Evolutionary conservation across 1,140 invertebrate species (phyloP).

Genomic region (Planococcus citri): DNA sequence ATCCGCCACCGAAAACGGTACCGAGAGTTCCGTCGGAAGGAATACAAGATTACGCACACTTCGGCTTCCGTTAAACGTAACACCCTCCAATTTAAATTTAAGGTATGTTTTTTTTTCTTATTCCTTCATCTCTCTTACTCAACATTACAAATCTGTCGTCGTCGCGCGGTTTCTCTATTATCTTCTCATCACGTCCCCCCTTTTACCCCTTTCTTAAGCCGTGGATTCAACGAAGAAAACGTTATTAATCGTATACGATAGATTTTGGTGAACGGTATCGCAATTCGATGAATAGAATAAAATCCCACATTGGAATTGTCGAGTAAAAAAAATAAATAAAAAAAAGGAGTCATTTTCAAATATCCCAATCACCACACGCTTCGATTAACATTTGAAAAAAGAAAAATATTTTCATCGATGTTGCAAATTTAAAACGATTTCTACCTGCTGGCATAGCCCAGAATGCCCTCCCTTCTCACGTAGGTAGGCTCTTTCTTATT

Average conservation of each 20-base stretch:
- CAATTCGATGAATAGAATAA: no score
- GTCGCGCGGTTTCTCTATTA: not conserved
- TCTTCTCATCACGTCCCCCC: not conserved
- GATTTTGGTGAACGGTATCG: no score
- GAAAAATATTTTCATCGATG: not conserved
- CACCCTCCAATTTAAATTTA: slow-evolving; percentile 45
- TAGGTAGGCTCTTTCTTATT: no score
- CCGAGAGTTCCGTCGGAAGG: slow-evolving; percentile 41
- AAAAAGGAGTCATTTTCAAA: not conserved
- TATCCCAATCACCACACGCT: not conserved
- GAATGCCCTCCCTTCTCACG: no score
- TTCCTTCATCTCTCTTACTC: no score
- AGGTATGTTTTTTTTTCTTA: slow-evolving; percentile 38
- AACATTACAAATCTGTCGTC: not conserved
- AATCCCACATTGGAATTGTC: no score
- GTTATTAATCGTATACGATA: no score
- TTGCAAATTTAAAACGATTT: not conserved
- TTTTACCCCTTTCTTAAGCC: no score
- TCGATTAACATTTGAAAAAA: not conserved
- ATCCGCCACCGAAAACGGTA: slow-evolving; percentile 14
- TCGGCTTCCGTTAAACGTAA: slow-evolving; percentile 47
- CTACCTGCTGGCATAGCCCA: not conserved
- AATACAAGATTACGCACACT: slow-evolving; percentile 49
- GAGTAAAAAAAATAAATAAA: not conserved
- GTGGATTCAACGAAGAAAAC: not conserved